These are phyloP conservation scores for Cromileptes altivelis DNA, from an alignment of 2,113 vertebrate genomes.

Conservation along the genomic window DNA sequence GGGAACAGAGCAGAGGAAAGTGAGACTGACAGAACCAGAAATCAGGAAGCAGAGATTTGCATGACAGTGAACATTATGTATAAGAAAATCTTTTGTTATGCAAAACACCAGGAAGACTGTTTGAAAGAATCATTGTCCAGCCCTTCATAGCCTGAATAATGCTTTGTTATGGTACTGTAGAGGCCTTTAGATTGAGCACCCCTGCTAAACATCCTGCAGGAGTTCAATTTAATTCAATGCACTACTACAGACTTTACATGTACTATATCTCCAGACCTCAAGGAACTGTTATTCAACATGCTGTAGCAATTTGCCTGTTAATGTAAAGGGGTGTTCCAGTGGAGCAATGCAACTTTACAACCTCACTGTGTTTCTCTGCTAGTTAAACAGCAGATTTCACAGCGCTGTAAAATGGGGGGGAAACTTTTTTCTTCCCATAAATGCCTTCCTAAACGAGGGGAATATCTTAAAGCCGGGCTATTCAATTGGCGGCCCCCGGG, in stretches of 20 bases:
- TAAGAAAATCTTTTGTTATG: conserved; percentile 73
- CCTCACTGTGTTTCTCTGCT: conserved; percentile 14
- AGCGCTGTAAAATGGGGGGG: conserved; percentile 30
- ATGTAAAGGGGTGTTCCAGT: conserved; percentile 32
- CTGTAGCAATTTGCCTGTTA: conserved; percentile 66
- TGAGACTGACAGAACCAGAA: conserved; percentile 21
- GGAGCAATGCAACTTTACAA: conserved; percentile 41
- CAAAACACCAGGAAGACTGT: conserved; percentile 67
- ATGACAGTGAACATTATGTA: conserved; percentile 68
- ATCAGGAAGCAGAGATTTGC: conserved; percentile 66
- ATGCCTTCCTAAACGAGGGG: conserved; percentile 10
- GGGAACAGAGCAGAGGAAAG: conserved; percentile 20
- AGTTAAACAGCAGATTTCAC: conserved; percentile 54
- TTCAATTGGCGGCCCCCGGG: no score
- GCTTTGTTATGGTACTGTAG: conserved; percentile 60
- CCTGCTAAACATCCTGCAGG: conserved; percentile 29
- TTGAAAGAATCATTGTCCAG: conserved; percentile 69
- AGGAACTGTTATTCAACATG: conserved; percentile 58
- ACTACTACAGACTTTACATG: neutral
- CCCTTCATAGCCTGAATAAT: conserved; percentile 48
- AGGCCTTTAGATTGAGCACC: conserved; percentile 16
- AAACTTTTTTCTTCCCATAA: conserved; percentile 21
- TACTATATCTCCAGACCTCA: conserved; percentile 4
- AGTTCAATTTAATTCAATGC: conserved; percentile 23
- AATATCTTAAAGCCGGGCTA: neutral